Evolutionary conservation across 2,888 invertebrate genomes (phyloP), one percentile per base, ranked within the genome.

Genomic region (Dorcus hopei): DNA sequence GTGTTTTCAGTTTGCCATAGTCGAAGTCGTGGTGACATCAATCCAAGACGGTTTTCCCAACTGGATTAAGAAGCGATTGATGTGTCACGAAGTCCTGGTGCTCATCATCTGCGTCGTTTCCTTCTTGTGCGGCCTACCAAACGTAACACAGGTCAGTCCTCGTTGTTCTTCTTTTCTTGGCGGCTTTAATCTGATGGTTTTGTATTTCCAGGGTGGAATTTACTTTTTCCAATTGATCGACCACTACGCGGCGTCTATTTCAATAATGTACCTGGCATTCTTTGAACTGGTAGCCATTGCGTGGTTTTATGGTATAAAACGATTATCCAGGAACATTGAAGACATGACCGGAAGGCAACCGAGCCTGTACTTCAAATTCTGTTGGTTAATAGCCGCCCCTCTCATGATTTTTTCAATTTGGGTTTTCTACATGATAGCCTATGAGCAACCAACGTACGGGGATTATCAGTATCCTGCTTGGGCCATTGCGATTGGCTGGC

Each of bases 191-290:
- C 26, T 6, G 0, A 42, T 14, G 14, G 6, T 59, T 76, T 79
- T 50, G 38, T 33, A 48, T 16, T 42, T 57, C 41, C 74, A 90
- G 88, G 93, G 94, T 68, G 96, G 95, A 66, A 95, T 95, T 73
- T 95, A 91, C 75, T 90, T 91, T 75, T 94, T 96, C 76, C 94
- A 95, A 81, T 77, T 96, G 61, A 90, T 96, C 80, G 95, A 96
- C 74, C 93, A 92, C 74, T 96, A 94, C 75, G 93, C 95, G n/a
- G 93, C 94, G 14, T 91, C 92, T 47, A 88, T 95, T 69, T 92
- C 95, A 55, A 91, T 95, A 53, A 90, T 95, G 80, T 95, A 93
- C 74, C 83, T 95, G 65, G 95, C 95, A 39, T 95, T 96, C 79
- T 95, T 95, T 72, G 95, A 96, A 83, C 89, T 94, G 51, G 89